These are phyloP conservation scores for Hetaerina titia DNA, from an alignment of 2,888 invertebrate genomes.

Conservation along the genomic window DNA sequence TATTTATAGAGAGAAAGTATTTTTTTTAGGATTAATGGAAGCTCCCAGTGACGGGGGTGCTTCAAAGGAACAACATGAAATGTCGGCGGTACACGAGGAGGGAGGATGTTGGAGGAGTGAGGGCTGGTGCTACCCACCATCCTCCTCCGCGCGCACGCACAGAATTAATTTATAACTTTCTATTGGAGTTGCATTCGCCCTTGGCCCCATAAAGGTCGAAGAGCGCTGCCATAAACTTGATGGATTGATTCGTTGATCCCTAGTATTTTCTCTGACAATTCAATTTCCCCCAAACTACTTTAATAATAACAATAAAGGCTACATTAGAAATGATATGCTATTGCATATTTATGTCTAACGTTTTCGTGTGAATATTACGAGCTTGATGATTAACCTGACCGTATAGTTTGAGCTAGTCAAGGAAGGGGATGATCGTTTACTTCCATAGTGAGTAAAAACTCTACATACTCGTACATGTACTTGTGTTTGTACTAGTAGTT, in stretches of 20 bases:
- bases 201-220: neutral
- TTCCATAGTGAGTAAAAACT: no score
- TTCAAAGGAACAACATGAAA: neutral
- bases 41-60: neutral
- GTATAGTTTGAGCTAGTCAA: neutral
- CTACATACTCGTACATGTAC: no score
- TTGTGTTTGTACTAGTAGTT: no score
- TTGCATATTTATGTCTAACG: neutral
- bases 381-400: neutral
- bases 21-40: neutral
- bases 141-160: neutral
- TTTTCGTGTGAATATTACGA: neutral
- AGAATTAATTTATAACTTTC: conserved; percentile 12
- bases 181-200: neutral
- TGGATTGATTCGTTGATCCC: neutral
- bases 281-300: neutral
- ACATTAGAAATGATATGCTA: neutral
- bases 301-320: no score
- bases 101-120: neutral
- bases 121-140: neutral
- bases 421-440: neutral
- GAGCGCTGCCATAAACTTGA: neutral
- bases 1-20: neutral
- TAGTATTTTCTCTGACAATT: neutral
- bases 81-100: neutral